Base-by-base conservation (phyloP, 2,888 invertebrate species). In the Hypomecis punctinalis region DNA sequence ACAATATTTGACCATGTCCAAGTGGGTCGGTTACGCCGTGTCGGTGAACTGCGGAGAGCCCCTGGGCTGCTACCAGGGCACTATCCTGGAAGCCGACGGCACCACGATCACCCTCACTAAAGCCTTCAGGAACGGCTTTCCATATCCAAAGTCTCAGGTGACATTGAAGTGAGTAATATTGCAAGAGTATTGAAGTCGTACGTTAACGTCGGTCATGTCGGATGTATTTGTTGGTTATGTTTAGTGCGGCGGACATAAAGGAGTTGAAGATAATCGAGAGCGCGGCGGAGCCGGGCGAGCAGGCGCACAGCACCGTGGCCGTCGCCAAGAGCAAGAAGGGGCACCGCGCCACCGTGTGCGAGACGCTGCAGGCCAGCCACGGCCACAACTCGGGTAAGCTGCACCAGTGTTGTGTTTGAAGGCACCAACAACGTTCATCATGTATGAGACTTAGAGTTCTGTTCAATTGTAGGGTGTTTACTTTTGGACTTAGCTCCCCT, bases 101-200 rank as follows among this genome's bases (percentile, higher is more conserved):
- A 90, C 92, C 49, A 94, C 94, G 54, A 94, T 98, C 70, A 96
- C 96, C 1, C 94, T 98, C 63, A 94, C 94, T 8, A 96, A 97
- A 83, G 96, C 97, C 10, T 98, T 97, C 85, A 95, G 97, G 71
- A 97, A 98, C 92, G 98, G 98, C 77, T 91, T 92, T 72, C 93
- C 93, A 0, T 93, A 91, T 70, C 91, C 91, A 0, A 91, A 93
- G 71, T 85, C 90, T 37, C 86, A 91, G 77, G 91, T 93, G n/a
- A 93, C 93, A 4, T 80, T 93, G 5, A 93, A 92, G 93, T 93
- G 80, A 81, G 88, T 77, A 55, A 33, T 46, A 9, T 39, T 57
- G 8, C 37, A 37, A 13, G 5, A 1, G 11, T 37, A 36, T 0
- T 10, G 40, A 9, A 47, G 13, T 6, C 23, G 5, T 39, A 7